Base-by-base conservation (phyloP, 2,113 vertebrate genomes). In the Rostratula benghalensis region DNA sequence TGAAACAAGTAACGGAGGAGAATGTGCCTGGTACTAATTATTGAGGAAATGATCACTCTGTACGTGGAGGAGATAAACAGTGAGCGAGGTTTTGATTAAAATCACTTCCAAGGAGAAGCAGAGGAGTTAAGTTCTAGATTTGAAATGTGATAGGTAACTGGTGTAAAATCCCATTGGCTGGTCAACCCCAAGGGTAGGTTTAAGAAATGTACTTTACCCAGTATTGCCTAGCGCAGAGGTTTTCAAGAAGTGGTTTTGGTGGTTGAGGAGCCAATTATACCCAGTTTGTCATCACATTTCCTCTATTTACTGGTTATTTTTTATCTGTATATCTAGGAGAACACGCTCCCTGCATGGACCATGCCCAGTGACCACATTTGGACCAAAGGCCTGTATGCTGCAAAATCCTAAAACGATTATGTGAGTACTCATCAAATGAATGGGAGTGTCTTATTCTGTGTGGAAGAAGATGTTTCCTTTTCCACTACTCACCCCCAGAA, bases 301-400 rank as follows among this genome's bases (percentile, higher is more conserved):
- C 74, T 37, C 43, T 13, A 5, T 20, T 71, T 78, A 2, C 10
- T 63, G 35, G 0, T 53, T 11, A 1, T 39, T 70, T 37, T 27
- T 23, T 19, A 9, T 39, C 8, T 53, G 0, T 87, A 1, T 77
- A 1, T 48, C 6, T 75, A 99, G 99, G 98, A 98, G 99, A 95
- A 99, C 98, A 0, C 98, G 99, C 89, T 99, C 99, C 27, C 98
- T 99, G 87, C 99, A 99, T 27, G 99, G 99, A 98, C 99, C 99
- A 41, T 99, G 98, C 98, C 99, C 99, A 12, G 99, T 99, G 96
- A 99, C 99, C 82, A 99, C 99, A 0, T 99, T 99, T 65, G 99
- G 99, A 97, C 99, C 99, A 89, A 99, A 99, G 98, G 99, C 99
- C 90, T 99, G 99, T 53, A 99, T 99, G 98, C 98, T 99, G 84